Evolutionary conservation across 2,797 vertebrate species (phyloP), one percentile per base, ranked within the genome.

Genomic region (Jordanella pulchra): DNA sequence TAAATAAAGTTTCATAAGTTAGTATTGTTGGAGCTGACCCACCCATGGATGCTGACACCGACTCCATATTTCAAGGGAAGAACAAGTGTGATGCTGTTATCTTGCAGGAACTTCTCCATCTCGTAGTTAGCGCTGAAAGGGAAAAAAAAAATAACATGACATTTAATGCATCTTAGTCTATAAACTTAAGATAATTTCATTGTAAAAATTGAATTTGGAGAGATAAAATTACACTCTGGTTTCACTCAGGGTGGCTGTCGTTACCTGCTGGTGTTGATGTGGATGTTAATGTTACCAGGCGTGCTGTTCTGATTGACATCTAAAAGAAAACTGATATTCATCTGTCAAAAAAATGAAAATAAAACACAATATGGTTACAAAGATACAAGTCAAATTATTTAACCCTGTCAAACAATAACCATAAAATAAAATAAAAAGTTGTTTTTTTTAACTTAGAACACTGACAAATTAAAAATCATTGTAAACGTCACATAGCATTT

Each of bases 321-420:
- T 87, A 99, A 86, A 13, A 98, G 88, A 85, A 99, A 97, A 87
- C 92, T 96, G 69, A 97, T 87, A 65, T 97, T 95, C 80, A 96
- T 72, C 98, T 99, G 72, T 80, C 67, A 81, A 65, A 91, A 86
- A 84, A 11, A 79, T 15, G 47, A 77, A 76, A 39, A 39, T 5
- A 6, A 51, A 17, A 45, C 7, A 69, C 32, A 66, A 17, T 6
- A 2, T 12, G 67, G 39, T 17, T 25, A 44, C 10, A 64, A 27
- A 64, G n/a, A n/a, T 23, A 42, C 1, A 3, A 35, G 9, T 23
- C 10, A 39, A 4, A 63, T 61, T 39, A 18, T 13, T 39, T 39
- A 39, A 39, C 3, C 35, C 35, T 39, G 35, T 39, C 35, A 39
- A 39, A 39, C 35, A 39, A 5, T 4, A 39, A 39, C 35, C 35